phyloP scores from a whole-genome alignment of 2,797 vertebrate genomes.

The Uromys caudimaculatus region DNA sequence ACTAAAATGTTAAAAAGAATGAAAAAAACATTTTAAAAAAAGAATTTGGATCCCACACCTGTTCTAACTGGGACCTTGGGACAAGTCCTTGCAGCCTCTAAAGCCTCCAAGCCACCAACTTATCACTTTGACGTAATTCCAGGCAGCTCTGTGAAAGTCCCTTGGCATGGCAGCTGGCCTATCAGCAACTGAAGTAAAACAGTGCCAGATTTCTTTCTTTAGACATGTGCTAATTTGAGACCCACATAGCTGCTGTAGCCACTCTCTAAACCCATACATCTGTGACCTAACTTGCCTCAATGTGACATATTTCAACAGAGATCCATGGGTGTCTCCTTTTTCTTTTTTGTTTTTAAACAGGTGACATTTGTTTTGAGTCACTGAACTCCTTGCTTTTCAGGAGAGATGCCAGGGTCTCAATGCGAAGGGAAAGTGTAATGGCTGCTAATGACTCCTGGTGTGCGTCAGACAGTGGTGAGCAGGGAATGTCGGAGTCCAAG shows the following conservation, averaged over 20 bases:
- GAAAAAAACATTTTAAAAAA: neutral
- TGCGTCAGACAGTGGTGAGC: neutral
- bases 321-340: slow-evolving; percentile 35
- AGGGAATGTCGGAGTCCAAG: neutral
- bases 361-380: neutral
- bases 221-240: slow-evolving; percentile 47
- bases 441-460: neutral
- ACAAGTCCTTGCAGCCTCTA: neutral
- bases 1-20: neutral
- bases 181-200: slow-evolving; percentile 52
- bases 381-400: neutral
- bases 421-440: neutral
- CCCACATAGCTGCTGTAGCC: slow-evolving; percentile 40
- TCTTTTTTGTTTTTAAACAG: neutral
- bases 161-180: slow-evolving; percentile 49
- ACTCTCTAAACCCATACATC: neutral
- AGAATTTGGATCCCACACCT: neutral
- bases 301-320: neutral
- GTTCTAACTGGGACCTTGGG: neutral
- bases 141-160: slow-evolving; percentile 41
- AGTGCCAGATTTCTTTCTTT: slow-evolving; percentile 66
- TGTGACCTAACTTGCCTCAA: neutral
- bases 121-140: slow-evolving; percentile 46
- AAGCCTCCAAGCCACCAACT: neutral
- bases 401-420: slow-evolving; percentile 8